Evolutionary conservation across 2,113 vertebrate genomes (phyloP).

Genomic region (Mixornis gularis): DNA sequence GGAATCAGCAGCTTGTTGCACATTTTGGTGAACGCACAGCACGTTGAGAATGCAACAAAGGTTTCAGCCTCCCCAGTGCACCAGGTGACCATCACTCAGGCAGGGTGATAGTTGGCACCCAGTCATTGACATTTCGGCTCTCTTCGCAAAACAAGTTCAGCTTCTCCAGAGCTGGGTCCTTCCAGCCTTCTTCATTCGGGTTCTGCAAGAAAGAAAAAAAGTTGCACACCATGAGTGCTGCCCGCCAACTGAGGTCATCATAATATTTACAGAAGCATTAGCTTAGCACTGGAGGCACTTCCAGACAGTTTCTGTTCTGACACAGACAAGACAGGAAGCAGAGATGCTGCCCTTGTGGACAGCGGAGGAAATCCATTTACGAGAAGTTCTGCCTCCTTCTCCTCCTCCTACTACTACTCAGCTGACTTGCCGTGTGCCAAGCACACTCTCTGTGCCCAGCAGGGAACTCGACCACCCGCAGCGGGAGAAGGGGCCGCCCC

Average conservation of each 20-base stretch:
- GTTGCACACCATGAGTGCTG: neutral
- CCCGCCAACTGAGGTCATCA: neutral
- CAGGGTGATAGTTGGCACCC: constrained; percentile 90
- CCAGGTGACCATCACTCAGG: constrained; percentile 80
- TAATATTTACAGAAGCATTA: neutral
- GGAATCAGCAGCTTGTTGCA: constrained; percentile 72
- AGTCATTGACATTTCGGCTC: constrained; percentile 87
- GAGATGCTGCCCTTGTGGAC: neutral
- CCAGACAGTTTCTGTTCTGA: neutral
- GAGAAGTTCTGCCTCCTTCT: neutral
- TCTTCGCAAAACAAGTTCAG: constrained; percentile 89
- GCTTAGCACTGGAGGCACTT: neutral
- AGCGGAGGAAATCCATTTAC: neutral
- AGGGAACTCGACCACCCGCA: neutral
- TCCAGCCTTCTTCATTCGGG: constrained; percentile 86
- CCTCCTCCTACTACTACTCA: neutral
- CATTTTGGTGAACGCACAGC: constrained; percentile 71
- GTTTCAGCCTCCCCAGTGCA: constrained; percentile 55
- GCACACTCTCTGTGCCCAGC: neutral
- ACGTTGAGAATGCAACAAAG: constrained; percentile 74
- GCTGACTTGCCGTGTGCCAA: neutral
- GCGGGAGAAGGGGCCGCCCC: too few relatives aligned
- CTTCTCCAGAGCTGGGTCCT: constrained; percentile 88
- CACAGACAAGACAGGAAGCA: neutral
- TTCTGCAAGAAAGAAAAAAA: constrained; percentile 72